Base-by-base conservation (phyloP, 1,140 invertebrate genomes). In the Ceratina japonica region DNA sequence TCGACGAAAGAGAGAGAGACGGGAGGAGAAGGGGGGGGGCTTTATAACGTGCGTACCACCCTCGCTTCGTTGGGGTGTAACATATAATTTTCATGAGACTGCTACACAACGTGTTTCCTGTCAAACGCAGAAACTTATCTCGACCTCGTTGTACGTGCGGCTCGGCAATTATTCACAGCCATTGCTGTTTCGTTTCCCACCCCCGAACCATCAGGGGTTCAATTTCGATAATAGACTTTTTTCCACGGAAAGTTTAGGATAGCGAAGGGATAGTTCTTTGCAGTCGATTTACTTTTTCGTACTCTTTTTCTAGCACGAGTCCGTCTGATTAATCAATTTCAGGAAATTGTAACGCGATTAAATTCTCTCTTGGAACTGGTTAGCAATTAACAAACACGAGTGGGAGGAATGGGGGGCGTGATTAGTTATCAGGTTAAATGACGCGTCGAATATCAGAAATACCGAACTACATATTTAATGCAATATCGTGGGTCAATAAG, bases 341-440 rank as follows among this genome's bases (percentile, higher is more conserved):
- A 10, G 5, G 3, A 44, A 44, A 56, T 18, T 18, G 54, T 13
- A 16, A 13, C 1, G 54, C 54, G 13, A 5, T 3, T 56, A n/a
- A 16, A 5, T 56, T 56, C n/a, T 56, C n/a, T 56, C 16, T 4
- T 18, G 54, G 54, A 56, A 16, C 12, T 16, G 10, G 0, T 16
- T 16, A 56, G 16, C 3, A n/a, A 56, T 56, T 56, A n/a, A 16
- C 54, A n/a, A 37, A 49, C 70, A 54, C 62, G 16, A 22, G 24
- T 54, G 61, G 61, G 49, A 54, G 69, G 37, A 69, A 69, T 13
- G 51, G 66, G 77, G 81, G 82, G 82, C 82, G 82, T 83, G 72
- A 84, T 84, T 66, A 44, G 12, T 44, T 62, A 63, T 61, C 3
- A 51, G 10, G 5, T 44, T 44, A 44, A 44, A 44, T 44, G 12